Evolutionary conservation across 2,888 invertebrate genomes (phyloP).

Genomic region (Andrena fulva): DNA sequence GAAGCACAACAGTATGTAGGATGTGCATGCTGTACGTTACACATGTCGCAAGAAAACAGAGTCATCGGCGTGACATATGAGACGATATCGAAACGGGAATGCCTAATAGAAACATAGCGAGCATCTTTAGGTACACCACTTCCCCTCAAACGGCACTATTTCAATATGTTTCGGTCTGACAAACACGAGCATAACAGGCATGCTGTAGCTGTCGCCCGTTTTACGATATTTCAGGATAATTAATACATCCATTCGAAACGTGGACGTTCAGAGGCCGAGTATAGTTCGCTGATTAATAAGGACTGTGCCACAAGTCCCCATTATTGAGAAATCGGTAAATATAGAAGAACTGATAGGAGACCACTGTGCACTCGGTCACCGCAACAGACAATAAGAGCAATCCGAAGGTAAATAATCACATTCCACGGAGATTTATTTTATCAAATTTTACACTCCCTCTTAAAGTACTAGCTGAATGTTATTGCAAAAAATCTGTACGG

Average conservation of each 20-base stretch:
- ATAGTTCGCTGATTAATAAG: not conserved
- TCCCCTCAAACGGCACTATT: conserved; percentile 53
- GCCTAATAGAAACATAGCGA: conserved; percentile 70
- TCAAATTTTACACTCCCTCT: no score
- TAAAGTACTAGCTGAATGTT: no score
- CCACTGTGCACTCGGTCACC: no score
- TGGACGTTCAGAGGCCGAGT: no score
- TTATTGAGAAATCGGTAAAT: not conserved
- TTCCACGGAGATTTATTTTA: no score
- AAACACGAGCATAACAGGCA: conserved; percentile 30
- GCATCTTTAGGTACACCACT: conserved; percentile 42
- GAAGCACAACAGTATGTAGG: conserved; percentile 49
- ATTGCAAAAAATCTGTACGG: no score
- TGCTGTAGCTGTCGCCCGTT: not conserved
- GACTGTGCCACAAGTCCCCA: no score
- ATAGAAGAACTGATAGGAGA: no score
- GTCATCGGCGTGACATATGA: conserved; percentile 83
- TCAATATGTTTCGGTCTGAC: conserved; percentile 57
- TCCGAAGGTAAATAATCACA: no score
- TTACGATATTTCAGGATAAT: not conserved
- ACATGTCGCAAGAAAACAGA: conserved; percentile 82
- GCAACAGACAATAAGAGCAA: no score
- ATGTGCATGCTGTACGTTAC: conserved; percentile 72
- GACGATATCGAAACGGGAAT: conserved; percentile 76
- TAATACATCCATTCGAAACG: not conserved